Conservation (phyloP, 1,140 invertebrate species). For the Armadillidium nasatum region DNA sequence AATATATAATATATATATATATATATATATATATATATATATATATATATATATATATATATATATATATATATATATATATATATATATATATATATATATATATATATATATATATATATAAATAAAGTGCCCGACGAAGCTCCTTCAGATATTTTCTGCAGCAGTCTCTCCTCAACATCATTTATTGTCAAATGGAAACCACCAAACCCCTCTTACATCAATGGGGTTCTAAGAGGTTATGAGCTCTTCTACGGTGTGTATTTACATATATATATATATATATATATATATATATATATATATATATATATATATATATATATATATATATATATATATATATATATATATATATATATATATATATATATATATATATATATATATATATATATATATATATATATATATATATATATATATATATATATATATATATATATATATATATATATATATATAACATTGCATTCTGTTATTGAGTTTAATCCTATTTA, state of each 20-base stretch:
- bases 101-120: slow-evolving; percentile 20
- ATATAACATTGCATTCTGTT: too few species aligned
- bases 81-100: slow-evolving; percentile 17
- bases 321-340: too few species aligned
- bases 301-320: too few species aligned
- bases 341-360: too few species aligned
- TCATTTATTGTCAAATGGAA: neutral
- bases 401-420: neutral
- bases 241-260: neutral
- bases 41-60: slow-evolving; percentile 14
- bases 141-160: neutral
- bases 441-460: slow-evolving; percentile 46
- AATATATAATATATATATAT: neutral
- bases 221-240: neutral
- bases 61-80: slow-evolving; percentile 20
- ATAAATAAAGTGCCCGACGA: neutral
- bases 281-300: too few species aligned
- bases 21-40: slow-evolving; percentile 3
- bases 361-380: neutral
- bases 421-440: slow-evolving; percentile 17
- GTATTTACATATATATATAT: neutral
- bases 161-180: neutral
- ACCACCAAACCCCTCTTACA: neutral
- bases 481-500: too few species aligned
- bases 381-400: slow-evolving; percentile 19